Evolutionary conservation across 2,797 vertebrate species (phyloP), one percentile per base, ranked within the genome.

Genomic region (Merluccius polli): DNA sequence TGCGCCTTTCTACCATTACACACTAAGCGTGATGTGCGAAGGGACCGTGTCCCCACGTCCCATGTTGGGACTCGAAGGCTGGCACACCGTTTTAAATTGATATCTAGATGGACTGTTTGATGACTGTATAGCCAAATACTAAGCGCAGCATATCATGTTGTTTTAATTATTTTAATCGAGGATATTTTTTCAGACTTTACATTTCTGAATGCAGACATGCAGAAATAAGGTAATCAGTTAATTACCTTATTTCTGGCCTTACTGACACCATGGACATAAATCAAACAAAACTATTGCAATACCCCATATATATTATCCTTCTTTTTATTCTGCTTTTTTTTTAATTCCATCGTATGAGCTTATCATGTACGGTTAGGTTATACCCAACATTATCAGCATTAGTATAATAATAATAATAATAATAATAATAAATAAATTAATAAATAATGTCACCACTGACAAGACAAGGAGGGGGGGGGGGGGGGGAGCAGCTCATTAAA

Each of bases 381-480:
- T 12, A 24, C n/a, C 59, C 59, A 63, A 21, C 9, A 71, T 72
- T 36, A 35, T 71, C 36, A 2, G 15, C 30, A 41, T 72, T 12
- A n/a, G n/a, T n/a, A n/a, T n/a, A n/a, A n/a, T n/a, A n/a, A n/a
- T n/a, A n/a, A n/a, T n/a, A n/a, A n/a, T n/a, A n/a, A n/a, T n/a
- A n/a, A n/a, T n/a, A n/a, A n/a, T n/a, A n/a, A n/a, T n/a, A n/a
- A n/a, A n/a, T n/a, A n/a, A n/a, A n/a, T n/a, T n/a, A 21, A 38
- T 38, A 41, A 9, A 32, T 27, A n/a, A 12, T 41, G 12, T 27
- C 4, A 75, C 71, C 7, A 75, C 77, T 82, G 79, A 65, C 69
- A 77, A 69, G 76, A 79, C 85, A 84, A 81, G 79, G 80, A 70
- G 84, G 73, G 52, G 69, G 36, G 71, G 63, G 68, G 7, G 0